Base-by-base conservation (phyloP, 1,140 invertebrate genomes). In the Monochamus saltuarius region DNA sequence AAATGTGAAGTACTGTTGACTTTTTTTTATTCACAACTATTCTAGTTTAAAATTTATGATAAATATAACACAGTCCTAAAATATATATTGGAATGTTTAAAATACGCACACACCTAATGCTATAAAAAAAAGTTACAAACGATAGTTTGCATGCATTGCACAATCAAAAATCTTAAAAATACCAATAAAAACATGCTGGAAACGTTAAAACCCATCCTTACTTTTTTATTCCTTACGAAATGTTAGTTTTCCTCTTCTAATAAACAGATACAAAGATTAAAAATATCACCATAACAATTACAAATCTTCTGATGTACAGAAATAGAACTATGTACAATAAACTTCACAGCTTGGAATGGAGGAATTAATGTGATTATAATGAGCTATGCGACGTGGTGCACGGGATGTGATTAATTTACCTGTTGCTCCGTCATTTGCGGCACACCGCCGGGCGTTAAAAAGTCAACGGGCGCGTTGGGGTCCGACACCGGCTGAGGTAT, bases 401-500 rank as follows among this genome's bases (percentile, higher is more conserved):
- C 2, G 39, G 11, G 14, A 40, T 3, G 7, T 40, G 7, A 14
- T 46, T 40, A 49, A 35, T 49, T 60, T 53, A 66, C 64, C 64
- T 66, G 64, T 53, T 37, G 35, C 11, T 66, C 64, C 22, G 59
- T 59, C 36, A 62, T 59, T 14, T 56, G 64, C 10, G 58, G 65
- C 4, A 45, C 65, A 7, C 61, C 65, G 34, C 77, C 65, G 50
- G 82, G 77, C 35, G 81, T 83, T 66, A 84, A 72, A 67, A 83
- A 84, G 66, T 84, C 81, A 4, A 80, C 73, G 1, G 82, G 81
- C 11, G 81, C 82, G 64, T 78, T 82, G 4, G 81, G 78, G 75
- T 84, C 81, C 22, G 78, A 78, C 50, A 84, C 78, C 61, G 81
- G 79, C 56, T 81, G 73, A 50, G 84, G 84, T 40, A 82, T 74